Evolutionary conservation across 2,888 invertebrate species (phyloP).

Genomic region (Drosophila conformis): DNA sequence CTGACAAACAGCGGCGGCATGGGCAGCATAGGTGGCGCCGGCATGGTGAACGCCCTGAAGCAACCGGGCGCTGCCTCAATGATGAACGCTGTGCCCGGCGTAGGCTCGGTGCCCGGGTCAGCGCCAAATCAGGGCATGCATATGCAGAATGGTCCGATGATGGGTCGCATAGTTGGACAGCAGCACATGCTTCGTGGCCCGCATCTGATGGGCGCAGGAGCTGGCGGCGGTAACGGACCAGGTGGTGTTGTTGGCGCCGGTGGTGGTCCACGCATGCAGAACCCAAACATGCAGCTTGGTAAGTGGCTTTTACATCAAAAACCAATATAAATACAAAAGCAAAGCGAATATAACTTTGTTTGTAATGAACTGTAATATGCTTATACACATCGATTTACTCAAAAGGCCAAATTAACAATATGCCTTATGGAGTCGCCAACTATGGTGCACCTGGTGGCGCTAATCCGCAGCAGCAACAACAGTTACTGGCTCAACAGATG

Average conservation of each 20-base stretch:
- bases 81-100: slow-evolving; percentile 87
- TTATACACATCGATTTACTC: neutral
- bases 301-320: slow-evolving; percentile 40
- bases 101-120: slow-evolving; percentile 62
- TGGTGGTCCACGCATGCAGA: slow-evolving; percentile 87
- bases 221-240: slow-evolving; percentile 71
- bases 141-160: slow-evolving; percentile 91
- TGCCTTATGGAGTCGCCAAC: slow-evolving; percentile 84
- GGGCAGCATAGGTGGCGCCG: slow-evolving; percentile 84
- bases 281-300: slow-evolving; percentile 85
- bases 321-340: neutral
- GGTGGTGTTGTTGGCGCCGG: slow-evolving; percentile 76
- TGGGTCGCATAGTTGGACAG: slow-evolving; percentile 85
- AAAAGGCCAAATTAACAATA: slow-evolving; percentile 84
- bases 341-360: neutral
- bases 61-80: slow-evolving; percentile 87
- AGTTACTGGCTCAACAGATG: slow-evolving; percentile 82
- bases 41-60: slow-evolving; percentile 91
- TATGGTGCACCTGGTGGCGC: slow-evolving; percentile 77
- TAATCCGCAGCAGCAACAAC: slow-evolving; percentile 80
- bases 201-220: slow-evolving; percentile 84
- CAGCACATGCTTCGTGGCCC: slow-evolving; percentile 84
- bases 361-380: neutral
- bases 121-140: slow-evolving; percentile 83
- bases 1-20: slow-evolving; percentile 91